A percentile compares a stretch with the other conserved stretches of the same genome.
These are phyloP conservation scores for Pyrocephalus nanus DNA, from an alignment of 2,797 vertebrate species.

Conservation along the genomic window DNA sequence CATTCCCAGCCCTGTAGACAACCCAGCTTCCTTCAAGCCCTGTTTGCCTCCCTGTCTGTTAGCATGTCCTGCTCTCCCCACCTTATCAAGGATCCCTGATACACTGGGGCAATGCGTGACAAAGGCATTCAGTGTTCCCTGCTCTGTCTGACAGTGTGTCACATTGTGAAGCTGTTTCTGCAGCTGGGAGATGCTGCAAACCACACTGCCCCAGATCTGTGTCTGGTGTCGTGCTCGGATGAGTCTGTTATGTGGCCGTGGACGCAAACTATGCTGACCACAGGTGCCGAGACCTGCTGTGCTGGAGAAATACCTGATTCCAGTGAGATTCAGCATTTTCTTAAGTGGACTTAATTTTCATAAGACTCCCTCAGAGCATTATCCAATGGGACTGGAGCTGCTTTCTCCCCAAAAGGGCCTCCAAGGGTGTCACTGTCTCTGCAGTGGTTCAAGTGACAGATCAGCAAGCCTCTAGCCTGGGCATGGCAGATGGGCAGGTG, in stretches of 20 bases:
- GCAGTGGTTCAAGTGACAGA: neutral
- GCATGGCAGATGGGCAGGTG: neutral
- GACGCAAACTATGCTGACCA: rapidly evolving
- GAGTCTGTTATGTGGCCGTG: rapidly evolving
- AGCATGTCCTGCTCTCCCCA: neutral
- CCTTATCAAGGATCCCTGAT: neutral
- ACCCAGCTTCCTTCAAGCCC: neutral
- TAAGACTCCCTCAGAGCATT: neutral
- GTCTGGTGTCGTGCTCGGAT: rapidly evolving
- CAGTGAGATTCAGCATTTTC: neutral
- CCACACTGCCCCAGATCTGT: neutral
- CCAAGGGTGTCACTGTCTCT: neutral
- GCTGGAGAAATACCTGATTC: neutral
- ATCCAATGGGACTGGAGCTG: neutral
- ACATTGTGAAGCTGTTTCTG: neutral
- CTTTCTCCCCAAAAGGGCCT: neutral
- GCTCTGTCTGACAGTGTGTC: neutral
- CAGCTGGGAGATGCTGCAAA: neutral
- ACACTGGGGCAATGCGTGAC: rapidly evolving
- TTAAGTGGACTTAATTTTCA: neutral
- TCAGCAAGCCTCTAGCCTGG: neutral
- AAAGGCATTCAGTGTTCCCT: neutral
- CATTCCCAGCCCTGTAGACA: rapidly evolving
- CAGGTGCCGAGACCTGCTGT: neutral
- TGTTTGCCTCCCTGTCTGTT: neutral